Evolutionary conservation across 2,113 vertebrate species (phyloP), one percentile per base, ranked within the genome.

Genomic region (Crotalus tigris): DNA sequence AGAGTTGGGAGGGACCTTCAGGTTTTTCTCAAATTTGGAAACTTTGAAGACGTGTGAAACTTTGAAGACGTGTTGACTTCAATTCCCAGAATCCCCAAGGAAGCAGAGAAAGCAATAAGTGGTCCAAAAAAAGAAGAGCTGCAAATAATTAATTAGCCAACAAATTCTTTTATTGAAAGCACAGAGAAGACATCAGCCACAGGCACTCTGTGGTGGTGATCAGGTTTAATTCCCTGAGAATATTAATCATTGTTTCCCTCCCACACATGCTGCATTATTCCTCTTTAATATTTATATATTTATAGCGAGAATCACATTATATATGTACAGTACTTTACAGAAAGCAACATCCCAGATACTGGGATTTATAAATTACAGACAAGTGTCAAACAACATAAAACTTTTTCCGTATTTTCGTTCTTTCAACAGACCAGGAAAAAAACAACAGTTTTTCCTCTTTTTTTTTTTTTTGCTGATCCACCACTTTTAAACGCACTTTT

Each of bases 151-250:
- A 94, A 96, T 97, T 97, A 98, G 98, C 97, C 97, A 98, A 98
- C 97, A 98, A 98, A 95, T 97, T 97, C 93, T 97, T 99, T 99
- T 99, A 99, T 99, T 99, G 97, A 97, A 97, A 97, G 96, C 96
- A 95, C 94, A 97, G 53, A 94, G 44, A 96, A 91, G 96, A 97
- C 90, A 57, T 96, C 95, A 97, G 97, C 98, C 98, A 98, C 95
- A 93, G 96, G 95, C 95, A 97, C 95, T 96, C 98, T 96, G 95
- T 97, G 97, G 98, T 97, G 98, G 98, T 97, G 81, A 97, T 97
- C 96, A 97, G 98, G 97, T 98, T 97, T 97, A 96, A 97, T 98
- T 99, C 98, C 99, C 99, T 99, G 99, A 99, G 99, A 98, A 98
- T 95, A 93, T 97, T 96, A 92, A 95, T 96, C 96, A 69, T 95